phyloP scores from a whole-genome alignment of 2,113 vertebrate genomes.

The Dasypus novemcinctus region DNA sequence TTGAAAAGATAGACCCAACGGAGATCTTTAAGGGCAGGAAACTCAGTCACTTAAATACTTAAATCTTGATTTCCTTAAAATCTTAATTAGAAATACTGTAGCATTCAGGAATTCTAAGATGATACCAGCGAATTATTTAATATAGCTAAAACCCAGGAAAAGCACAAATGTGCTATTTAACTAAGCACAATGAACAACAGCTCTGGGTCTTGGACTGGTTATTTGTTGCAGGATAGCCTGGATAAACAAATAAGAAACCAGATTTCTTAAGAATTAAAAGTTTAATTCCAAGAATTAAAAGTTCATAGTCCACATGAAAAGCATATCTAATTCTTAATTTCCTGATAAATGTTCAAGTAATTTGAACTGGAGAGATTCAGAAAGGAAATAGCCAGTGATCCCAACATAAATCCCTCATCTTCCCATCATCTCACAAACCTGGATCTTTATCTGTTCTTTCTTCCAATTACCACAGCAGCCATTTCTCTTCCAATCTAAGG shows the following conservation, averaged over 20 bases:
- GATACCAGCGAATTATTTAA: background rate
- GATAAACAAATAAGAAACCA: background rate
- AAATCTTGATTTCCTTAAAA: background rate
- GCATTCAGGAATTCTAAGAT: conserved; percentile 2
- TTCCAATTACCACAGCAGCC: background rate
- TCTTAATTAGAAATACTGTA: background rate
- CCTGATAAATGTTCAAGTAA: background rate
- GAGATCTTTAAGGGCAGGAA: background rate
- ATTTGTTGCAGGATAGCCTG: background rate
- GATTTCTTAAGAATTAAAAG: background rate
- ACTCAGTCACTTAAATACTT: background rate
- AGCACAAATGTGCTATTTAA: background rate
- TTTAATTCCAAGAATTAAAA: background rate
- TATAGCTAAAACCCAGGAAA: background rate
- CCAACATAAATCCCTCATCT: background rate
- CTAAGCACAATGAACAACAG: background rate
- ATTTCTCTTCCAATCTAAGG: background rate
- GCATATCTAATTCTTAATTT: conserved; percentile 14
- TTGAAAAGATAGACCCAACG: background rate
- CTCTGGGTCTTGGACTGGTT: background rate
- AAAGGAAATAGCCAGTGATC: background rate
- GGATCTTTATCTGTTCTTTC: background rate
- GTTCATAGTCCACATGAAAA: background rate
- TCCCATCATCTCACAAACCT: background rate
- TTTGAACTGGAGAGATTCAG: background rate